Base-by-base conservation (phyloP, 2,888 invertebrate species). In the Clunio marinus region DNA sequence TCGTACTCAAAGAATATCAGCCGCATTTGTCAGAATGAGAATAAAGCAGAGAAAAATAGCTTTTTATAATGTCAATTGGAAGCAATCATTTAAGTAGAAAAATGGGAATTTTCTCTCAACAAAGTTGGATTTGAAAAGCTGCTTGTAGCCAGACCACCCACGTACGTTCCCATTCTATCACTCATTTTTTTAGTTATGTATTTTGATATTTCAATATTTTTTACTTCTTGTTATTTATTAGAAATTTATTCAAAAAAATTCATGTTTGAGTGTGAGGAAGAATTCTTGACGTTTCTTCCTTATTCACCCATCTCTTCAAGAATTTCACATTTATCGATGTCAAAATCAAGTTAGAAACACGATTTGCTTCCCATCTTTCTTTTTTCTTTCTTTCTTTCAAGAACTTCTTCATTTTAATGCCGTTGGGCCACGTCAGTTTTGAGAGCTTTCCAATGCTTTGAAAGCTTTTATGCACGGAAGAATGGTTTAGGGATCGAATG, bases 61-160 rank as follows among this genome's bases (percentile, higher is more conserved):
- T 51, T 22, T n/a, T 22, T 51, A 22, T 51, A 51, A 51, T 51
- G 51, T 51, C 51, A 51, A 51, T 51, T 51, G 51, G 51, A 51
- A 22, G 51, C 15, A 20, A 51, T 51, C 51, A 51, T 51, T 51
- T 51, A 22, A 51, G 51, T 51, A 51, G 51, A 51, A 20, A 51
- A 51, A 22, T 17, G 51, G 13, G 24, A 45, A 7, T 51, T 20
- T 51, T 17, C 20, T 51, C 24, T 51, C 51, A 22, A 5, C 45
- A 13, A 45, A 32, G 35, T 32, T 45, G 45, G 17, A 51, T 51
- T 51, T 15, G 41, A 15, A 15, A 41, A n/a, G 15, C 13, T n/a
- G n/a, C n/a, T n/a, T n/a, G n/a, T n/a, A n/a, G n/a, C n/a, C n/a
- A n/a, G n/a, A n/a, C n/a, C n/a, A n/a, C n/a, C n/a, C n/a, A n/a